Evolutionary conservation across 37 sponge, comb jelly and placozoan genomes (phyloP), one percentile per base, ranked within the genome.

Genomic region (Oscarella lobularis): DNA sequence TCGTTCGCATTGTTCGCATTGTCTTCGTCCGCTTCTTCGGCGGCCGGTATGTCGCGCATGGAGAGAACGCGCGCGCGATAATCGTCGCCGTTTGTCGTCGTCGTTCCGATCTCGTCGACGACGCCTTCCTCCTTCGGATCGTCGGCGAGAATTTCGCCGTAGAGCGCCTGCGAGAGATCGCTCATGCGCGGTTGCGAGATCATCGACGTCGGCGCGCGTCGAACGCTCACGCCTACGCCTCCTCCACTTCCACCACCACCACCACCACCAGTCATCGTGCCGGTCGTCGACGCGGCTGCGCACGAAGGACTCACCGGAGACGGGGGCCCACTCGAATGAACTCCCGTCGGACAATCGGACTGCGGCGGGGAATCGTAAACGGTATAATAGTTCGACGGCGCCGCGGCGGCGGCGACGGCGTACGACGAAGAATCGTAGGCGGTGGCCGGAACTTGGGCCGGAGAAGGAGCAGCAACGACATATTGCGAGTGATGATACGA

Each of bases 101-200:
- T n/a, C n/a, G n/a, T n/a, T n/a, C n/a, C n/a, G n/a, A n/a, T n/a
- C 60, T 48, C 60, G 60, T 48, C 60, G 60, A 27, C 60, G 60
- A 48, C 60, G 60, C 9, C 60, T 27, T 48, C 60, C 14, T 48
- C 14, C 60, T 9, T 48, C 14, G 9, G 60, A 20, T 27, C 20
- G 20, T 48, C 60, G 14, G 9, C 60, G 20, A 48, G 60, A 48
- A 48, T 20, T 27, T 9, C 9, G 60, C 60, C 60, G 60, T 48
- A 48, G 60, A 48, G 60, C 9, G 60, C 60, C 9, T 20, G 60
- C 60, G 60, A 48, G 60, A 48, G 60, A 9, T 9, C 20, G 20
- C 60, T 48, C 60, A 48, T 48, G 9, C 60, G 9, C 20, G 60
- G 60, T 48, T 48, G 60, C 9, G 60, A n/a, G 60, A 9, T 9